Conservation (phyloP, 2,888 invertebrate genomes). For the Cepaea hortensis region DNA sequence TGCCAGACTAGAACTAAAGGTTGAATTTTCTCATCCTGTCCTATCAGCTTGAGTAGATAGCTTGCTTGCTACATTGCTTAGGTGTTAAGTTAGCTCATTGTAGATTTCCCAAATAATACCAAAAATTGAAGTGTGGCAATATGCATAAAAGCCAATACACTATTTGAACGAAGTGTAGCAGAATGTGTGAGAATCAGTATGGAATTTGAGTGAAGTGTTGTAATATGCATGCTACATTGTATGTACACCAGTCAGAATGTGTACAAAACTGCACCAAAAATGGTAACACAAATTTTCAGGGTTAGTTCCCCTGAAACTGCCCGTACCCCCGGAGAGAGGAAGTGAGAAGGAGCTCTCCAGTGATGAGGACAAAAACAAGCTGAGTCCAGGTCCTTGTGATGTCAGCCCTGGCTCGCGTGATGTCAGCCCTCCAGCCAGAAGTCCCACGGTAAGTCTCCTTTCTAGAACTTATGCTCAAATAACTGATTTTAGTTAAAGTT, state of each 20-base stretch:
- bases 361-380: constrained; percentile 38
- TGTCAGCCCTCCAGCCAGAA: constrained; percentile 38
- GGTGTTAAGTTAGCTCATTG: neutral
- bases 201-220: no score
- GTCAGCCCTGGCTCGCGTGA: constrained; percentile 30
- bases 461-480: no score
- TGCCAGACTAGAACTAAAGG: no score
- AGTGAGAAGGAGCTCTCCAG: constrained; percentile 36
- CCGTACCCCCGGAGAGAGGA: neutral
- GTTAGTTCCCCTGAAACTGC: constrained; percentile 24
- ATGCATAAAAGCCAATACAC: no score
- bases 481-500: no score
- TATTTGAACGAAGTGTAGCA: no score
- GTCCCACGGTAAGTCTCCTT: constrained; percentile 31
- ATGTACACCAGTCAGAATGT: neutral
- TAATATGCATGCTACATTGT: no score
- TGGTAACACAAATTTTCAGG: constrained; percentile 14
- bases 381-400: constrained; percentile 21
- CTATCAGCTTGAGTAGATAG: neutral
- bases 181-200: no score
- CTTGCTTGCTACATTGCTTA: neutral
- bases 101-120: neutral
- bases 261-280: neutral
- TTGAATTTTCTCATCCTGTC: no score
- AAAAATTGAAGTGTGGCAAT: no score